phyloP scores from a whole-genome alignment of 2,888 invertebrate species.

The Nemurella pictetii region DNA sequence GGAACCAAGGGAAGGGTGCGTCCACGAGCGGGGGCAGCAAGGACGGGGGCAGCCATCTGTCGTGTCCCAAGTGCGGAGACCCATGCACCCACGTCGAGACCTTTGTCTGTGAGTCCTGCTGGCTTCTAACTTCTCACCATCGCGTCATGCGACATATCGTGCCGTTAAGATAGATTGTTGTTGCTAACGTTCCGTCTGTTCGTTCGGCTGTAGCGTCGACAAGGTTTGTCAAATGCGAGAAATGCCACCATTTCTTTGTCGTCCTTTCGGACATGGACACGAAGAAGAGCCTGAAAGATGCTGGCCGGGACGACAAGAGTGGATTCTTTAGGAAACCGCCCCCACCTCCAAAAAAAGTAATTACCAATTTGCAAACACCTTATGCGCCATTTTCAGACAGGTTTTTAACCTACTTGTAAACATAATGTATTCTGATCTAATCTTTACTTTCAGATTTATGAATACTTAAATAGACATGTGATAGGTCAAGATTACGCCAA shows the following conservation, averaged over 20 bases:
- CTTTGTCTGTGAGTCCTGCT: constrained; percentile 75
- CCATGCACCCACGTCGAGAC: constrained; percentile 97
- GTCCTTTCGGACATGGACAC: constrained; percentile 92
- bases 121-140: too few species aligned
- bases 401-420: neutral
- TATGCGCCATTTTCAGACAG: neutral
- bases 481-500: constrained; percentile 97
- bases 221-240: constrained; percentile 96
- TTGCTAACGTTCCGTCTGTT: neutral
- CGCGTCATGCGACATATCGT: neutral
- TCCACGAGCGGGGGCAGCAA: constrained; percentile 33
- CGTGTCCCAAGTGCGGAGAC: constrained; percentile 96
- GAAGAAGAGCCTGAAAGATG: constrained; percentile 80
- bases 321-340: constrained; percentile 82
- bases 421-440: neutral
- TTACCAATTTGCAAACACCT: neutral
- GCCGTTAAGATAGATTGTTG: neutral
- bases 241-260: constrained; percentile 97
- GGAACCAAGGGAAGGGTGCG: neutral
- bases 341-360: constrained; percentile 88
- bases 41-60: constrained; percentile 52
- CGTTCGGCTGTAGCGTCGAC: constrained; percentile 66
- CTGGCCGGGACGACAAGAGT: constrained; percentile 66
- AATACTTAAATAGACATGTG: constrained; percentile 94
- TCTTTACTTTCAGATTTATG: constrained; percentile 71